Percentiles rank a stretch among this genome's conserved stretches.
Evolutionary conservation across 2,113 vertebrate genomes (phyloP).

Genomic region (Desmodus rotundus): DNA sequence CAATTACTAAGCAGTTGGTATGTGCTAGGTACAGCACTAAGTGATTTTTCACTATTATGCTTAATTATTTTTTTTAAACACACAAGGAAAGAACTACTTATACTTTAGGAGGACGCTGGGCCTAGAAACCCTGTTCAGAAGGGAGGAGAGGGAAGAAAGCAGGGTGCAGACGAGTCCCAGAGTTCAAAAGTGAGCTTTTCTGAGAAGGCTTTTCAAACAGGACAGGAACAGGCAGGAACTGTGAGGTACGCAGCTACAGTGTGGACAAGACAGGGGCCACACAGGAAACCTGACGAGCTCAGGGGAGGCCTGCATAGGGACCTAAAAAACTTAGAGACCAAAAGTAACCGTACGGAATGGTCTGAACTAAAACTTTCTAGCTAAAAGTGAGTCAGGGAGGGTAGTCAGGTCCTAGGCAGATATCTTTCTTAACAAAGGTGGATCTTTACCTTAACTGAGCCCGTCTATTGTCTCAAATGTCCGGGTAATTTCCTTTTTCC

Average conservation of each 20-base stretch:
- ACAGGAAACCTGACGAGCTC: neutral
- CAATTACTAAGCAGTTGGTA: neutral
- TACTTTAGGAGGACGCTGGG: neutral
- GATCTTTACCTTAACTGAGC: neutral
- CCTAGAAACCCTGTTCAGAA: neutral
- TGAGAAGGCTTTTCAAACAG: neutral
- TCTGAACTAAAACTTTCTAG: neutral
- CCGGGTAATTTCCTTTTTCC: neutral
- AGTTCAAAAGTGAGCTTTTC: neutral
- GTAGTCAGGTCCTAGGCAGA: neutral
- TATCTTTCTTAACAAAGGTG: neutral
- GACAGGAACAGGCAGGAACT: neutral
- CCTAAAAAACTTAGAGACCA: neutral
- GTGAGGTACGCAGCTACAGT: neutral
- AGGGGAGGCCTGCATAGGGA: neutral
- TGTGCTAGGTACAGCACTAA: neutral
- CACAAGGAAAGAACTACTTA: neutral
- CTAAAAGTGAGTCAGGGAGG: neutral
- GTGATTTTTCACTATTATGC: neutral
- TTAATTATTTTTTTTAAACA: neutral
- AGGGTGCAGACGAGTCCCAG: neutral
- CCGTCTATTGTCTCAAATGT: neutral
- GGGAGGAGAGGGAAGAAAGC: neutral
- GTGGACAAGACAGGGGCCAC: neutral
- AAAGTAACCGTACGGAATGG: neutral